A percentile compares a stretch with the other conserved stretches of the same genome.
phyloP scores from a whole-genome alignment of 2,888 invertebrate genomes.

The Eupithecia tripunctaria region DNA sequence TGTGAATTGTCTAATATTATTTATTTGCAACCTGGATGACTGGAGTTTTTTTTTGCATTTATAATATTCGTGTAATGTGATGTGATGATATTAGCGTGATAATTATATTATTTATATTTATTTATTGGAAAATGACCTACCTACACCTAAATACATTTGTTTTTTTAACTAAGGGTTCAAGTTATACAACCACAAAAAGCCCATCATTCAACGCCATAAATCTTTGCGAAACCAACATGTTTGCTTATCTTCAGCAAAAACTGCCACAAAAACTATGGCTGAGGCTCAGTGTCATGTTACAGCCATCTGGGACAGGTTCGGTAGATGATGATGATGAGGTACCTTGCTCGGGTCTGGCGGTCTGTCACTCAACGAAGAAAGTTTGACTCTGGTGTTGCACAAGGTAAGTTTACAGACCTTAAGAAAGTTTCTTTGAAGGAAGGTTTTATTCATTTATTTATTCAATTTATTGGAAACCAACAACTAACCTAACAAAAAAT shows the following conservation, averaged over 20 bases:
- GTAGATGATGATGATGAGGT: slow-evolving; percentile 16
- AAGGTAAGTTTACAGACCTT: not conserved
- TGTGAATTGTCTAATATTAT: too few relatives aligned
- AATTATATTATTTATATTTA: too few relatives aligned
- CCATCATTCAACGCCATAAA: slow-evolving; percentile 47
- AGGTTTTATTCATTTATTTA: not conserved
- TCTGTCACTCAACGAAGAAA: slow-evolving; percentile 9
- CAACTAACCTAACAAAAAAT: too few relatives aligned
- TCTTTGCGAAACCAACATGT: slow-evolving; percentile 45
- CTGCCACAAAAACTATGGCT: slow-evolving; percentile 43
- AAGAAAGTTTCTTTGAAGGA: not conserved
- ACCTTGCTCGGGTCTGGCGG: not conserved
- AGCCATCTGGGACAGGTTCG: slow-evolving; percentile 41
- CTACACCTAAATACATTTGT: too few relatives aligned
- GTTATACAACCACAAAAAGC: slow-evolving; percentile 35
- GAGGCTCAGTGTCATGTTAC: slow-evolving; percentile 43
- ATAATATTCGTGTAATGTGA: too few relatives aligned
- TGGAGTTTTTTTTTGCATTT: too few relatives aligned
- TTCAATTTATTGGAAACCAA: too few relatives aligned
- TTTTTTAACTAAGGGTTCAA: not conserved
- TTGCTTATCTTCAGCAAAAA: slow-evolving; percentile 39
- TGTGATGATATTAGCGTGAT: too few relatives aligned
- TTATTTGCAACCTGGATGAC: too few relatives aligned
- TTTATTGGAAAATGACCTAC: too few relatives aligned
- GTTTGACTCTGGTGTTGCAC: not conserved